A percentile compares a stretch with the other conserved stretches of the same genome.
Conservation (phyloP, 2,797 vertebrate species). For the Onychomys torridus region DNA sequence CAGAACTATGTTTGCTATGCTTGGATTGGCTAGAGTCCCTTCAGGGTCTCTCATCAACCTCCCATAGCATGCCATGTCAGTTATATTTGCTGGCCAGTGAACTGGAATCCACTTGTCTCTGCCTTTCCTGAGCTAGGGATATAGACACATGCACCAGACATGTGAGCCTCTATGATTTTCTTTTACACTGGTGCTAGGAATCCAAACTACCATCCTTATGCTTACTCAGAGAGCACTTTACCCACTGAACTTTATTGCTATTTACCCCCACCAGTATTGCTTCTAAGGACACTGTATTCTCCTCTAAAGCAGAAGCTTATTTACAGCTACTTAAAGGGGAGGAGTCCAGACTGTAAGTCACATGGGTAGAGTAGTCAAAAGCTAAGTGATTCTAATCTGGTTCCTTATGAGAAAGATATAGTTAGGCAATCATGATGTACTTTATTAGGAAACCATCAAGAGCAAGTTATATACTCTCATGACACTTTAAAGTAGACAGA, state of each 20-base stretch:
- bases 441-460: slow-evolving; percentile 20
- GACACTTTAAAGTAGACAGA: not conserved
- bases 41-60: not conserved
- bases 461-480: not conserved
- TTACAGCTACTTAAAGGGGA: not conserved
- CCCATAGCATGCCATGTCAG: not conserved
- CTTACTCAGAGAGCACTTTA: not conserved
- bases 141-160: not conserved
- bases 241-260: not conserved
- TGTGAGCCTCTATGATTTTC: not conserved
- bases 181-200: not conserved
- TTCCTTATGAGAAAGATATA: slow-evolving; percentile 13
- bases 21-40: too few relatives aligned
- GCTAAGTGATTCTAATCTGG: not conserved
- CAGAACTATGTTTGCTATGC: too few relatives aligned
- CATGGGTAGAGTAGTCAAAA: not conserved
- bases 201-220: not conserved
- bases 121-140: too few relatives aligned
- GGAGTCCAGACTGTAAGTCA: not conserved
- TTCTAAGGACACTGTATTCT: not conserved
- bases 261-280: not conserved
- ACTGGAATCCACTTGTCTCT: not conserved
- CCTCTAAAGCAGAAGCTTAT: not conserved
- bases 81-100: not conserved
- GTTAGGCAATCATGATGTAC: not conserved